Base-by-base conservation (phyloP, 2,888 invertebrate genomes). In the Neria commutata region DNA sequence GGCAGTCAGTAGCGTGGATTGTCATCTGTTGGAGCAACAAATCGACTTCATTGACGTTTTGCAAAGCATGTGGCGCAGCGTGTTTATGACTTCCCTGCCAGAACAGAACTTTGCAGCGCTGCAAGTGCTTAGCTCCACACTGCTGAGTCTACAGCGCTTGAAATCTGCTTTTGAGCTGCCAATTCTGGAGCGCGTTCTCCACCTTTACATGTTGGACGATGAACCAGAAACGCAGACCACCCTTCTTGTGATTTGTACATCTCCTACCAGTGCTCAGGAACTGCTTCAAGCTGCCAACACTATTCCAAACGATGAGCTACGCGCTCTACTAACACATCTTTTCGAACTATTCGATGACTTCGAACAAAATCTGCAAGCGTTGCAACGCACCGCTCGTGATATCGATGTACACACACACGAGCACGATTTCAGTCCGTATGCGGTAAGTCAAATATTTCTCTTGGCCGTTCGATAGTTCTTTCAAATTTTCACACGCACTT, bases 1-100 rank as follows among this genome's bases (percentile, higher is more conserved):
- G 1, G 63, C 69, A 0, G 1, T 71, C n/a, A 61, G 46, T 1
- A 33, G 8, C 0, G 54, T 62, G n/a, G 67, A 68, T 16, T 17
- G 4, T 19, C 62, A 62, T 4, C 21, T 76, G 47, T 48, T 67
- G 21, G 65, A 67, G 17, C 70, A 72, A 11, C 77, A 75, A 54
- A 26, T 74, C 33, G 67, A 69, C 47, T 73, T 70, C 53, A 53
- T 76, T 23, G 65, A 76, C 11, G 49, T 75, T 29, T 56, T 72
- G 16, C 64, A 62, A 3, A 52, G 62, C 25, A 67, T 75, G 69
- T 67, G 67, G 23, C 65, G 66, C 1, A 48, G 64, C 0, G 46
- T 67, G 0, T 17, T 66, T 19, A 54, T 14, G 17, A 54, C 6
- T 11, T 29, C 29, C 29, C n/a, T 5, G 11, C 26, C 49, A 16